Base-by-base conservation (phyloP, 1,140 invertebrate genomes). In the Medauroidea extradentata region DNA sequence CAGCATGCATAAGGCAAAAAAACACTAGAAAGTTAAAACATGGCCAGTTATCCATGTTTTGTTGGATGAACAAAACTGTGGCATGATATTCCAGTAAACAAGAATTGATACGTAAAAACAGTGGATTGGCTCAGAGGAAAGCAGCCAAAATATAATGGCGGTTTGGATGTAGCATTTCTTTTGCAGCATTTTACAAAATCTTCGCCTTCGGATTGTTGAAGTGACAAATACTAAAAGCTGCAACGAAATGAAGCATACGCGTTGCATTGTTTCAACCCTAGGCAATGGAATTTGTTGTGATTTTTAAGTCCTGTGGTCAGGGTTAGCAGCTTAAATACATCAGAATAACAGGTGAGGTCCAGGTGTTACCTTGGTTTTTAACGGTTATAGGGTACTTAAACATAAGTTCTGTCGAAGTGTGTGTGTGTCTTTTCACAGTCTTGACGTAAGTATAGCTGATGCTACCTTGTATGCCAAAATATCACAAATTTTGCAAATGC, bases 1-100 rank as follows among this genome's bases (percentile, higher is more conserved):
- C 58, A 60, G 58, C 58, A 60, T 60, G 34, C 49, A 53, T 60
- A 60, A 44, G 44, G 44, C 51, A 53, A 60, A 60, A 34, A 23
- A 60, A 58, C 29, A 39, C 29, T 42, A 34, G 43, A 25, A 53
- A 53, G 38, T 60, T 25, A 56, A 53, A 48, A 53, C 27, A 18
- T 34, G 41, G 52, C 58, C 25, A 60, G 34, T 60, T 34, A 48
- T 38, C 51, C 54, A 53, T 60, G 51, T 53, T 53, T 58, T 53
- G 41, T 53, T 46, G 51, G 58, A 60, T 48, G 44, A 60, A 60
- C 51, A 60, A 60, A 54, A 52, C 57, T 25, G 25, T 43, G 50
- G 52, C 58, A 4, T 34, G 29, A 34, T 34, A 34, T 34, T 44
- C 43, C 42, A 59, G 42, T 46, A 46, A 41, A 42, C 51, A 24